These are phyloP conservation scores for Caenorhabditis sp. DNA, from an alignment of 2,888 invertebrate species.

Conservation along the genomic window DNA sequence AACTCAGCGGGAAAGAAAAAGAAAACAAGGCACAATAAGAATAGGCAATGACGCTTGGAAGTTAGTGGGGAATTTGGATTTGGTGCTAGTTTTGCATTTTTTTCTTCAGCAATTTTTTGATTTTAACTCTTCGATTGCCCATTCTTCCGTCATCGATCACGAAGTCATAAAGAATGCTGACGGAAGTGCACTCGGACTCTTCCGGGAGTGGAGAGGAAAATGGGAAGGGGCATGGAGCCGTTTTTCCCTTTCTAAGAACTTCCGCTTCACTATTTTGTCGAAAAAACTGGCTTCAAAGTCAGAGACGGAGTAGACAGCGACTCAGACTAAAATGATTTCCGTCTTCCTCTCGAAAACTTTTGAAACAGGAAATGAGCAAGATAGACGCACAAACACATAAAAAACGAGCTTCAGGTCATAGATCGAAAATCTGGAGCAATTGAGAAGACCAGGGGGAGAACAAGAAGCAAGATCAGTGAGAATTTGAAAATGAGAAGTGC, in stretches of 20 bases:
- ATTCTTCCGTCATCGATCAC: slow-evolving; percentile 38
- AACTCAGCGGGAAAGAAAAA: background rate
- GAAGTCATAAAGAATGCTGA: slow-evolving; percentile 43
- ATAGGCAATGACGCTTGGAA: slow-evolving; percentile 18
- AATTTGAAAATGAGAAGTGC: slow-evolving; percentile 12
- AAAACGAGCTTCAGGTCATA: too few species aligned
- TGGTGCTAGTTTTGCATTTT: too few species aligned
- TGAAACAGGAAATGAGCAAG: too few species aligned
- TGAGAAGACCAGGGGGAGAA: background rate
- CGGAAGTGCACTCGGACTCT: slow-evolving; percentile 31
- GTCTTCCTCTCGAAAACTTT: too few species aligned
- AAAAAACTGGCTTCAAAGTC: background rate
- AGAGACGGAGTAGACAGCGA: background rate
- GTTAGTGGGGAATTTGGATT: too few species aligned
- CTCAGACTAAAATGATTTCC: background rate
- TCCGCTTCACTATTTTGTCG: background rate
- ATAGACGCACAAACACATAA: too few species aligned
- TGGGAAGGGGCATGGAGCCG: background rate
- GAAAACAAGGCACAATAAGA: slow-evolving; percentile 11
- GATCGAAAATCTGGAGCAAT: background rate
- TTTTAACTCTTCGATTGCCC: background rate
- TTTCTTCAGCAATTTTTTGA: slow-evolving; percentile 13
- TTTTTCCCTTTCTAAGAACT: slow-evolving; percentile 13
- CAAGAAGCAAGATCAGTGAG: too few species aligned
- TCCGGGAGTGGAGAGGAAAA: slow-evolving; percentile 3